Evolutionary conservation across 2,113 vertebrate genomes (phyloP), one percentile per base, ranked within the genome.

Genomic region (Trogon surrucura): DNA sequence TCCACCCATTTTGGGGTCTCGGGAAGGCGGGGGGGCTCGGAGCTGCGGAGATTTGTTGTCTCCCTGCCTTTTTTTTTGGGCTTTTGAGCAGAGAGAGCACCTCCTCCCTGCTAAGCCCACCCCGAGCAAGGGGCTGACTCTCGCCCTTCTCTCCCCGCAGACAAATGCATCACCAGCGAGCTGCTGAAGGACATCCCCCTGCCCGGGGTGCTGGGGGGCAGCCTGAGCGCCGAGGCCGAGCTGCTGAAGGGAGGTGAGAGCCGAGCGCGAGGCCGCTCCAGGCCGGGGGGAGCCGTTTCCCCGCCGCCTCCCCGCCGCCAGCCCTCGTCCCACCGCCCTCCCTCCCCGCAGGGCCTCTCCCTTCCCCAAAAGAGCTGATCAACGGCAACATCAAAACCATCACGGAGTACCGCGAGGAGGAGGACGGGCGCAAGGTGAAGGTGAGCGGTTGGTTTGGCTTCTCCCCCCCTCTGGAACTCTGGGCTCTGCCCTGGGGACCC

Each of bases 331-430:
- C 30, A 15, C 29, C 13, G 4, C 34, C 13, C 27, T 5, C 22
- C 5, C 4, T 47, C 21, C 27, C 54, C 78, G 27, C 88, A 99
- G 99, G 98, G 30, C 98, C 99, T 1, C 98, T 99, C 13, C 99
- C 99, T 0, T 95, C 98, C 32, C 98, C 98, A 0, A 99, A 99
- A 91, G 99, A 99, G 94, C 98, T 98, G 3, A 98, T 99, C 84
- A 99, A 99, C 48, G 99, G 99, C 51, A 99, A 99, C 89, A 98
- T 99, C 48, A 99, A 99, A 97, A 99, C 99, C 2, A 89, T 99
- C 91, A 99, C 98, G 0, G 99, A 99, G 56, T 99, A 99, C 66
- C 99, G 99, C 44, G 98, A 99, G 73, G 99, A 99, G 8, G 99
- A 99, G 23, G 98, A 99, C 34, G 99, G 98, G 53, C 98, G 98